phyloP scores from a whole-genome alignment of 2,888 invertebrate genomes.

The Caenorhabditis auriculariae region DNA sequence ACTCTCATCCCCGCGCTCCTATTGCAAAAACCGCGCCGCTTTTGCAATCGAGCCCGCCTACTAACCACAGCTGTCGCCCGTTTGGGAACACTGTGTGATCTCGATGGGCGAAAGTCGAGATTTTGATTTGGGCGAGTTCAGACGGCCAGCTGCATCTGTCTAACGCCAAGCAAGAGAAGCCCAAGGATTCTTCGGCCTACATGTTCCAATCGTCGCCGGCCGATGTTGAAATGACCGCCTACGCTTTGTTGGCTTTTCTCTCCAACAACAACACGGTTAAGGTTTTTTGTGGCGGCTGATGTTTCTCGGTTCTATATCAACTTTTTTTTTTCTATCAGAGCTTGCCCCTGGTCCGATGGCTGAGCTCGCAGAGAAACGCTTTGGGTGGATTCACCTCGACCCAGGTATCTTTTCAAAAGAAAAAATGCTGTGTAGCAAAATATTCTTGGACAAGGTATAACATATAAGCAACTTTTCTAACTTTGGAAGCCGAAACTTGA shows the following conservation, averaged over 20 bases:
- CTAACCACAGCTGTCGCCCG: too few species aligned
- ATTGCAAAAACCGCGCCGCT: not conserved
- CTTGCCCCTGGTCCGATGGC: constrained; percentile 75
- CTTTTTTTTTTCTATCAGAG: constrained; percentile 14
- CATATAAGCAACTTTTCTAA: too few species aligned
- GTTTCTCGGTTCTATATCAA: constrained; percentile 2
- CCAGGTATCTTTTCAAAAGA: constrained; percentile 70
- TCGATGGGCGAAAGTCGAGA: not conserved
- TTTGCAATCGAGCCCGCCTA: not conserved
- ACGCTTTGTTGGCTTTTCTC: constrained; percentile 77
- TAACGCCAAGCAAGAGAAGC: constrained; percentile 58
- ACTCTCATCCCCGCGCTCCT: too few species aligned
- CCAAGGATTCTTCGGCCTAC: constrained; percentile 43
- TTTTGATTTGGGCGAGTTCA: constrained; percentile 6
- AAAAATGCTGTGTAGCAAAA: too few species aligned
- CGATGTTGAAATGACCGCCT: constrained; percentile 84
- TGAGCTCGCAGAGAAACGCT: constrained; percentile 74
- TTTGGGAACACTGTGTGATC: too few species aligned
- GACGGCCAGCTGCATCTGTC: constrained; percentile 61
- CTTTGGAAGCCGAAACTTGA: too few species aligned
- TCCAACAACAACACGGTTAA: constrained; percentile 64
- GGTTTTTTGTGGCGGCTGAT: constrained; percentile 18
- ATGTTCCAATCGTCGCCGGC: constrained; percentile 71
- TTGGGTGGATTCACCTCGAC: constrained; percentile 77
- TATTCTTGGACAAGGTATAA: too few species aligned